Base-by-base conservation (phyloP, 2,113 vertebrate species). In the Nycticorax nycticorax region DNA sequence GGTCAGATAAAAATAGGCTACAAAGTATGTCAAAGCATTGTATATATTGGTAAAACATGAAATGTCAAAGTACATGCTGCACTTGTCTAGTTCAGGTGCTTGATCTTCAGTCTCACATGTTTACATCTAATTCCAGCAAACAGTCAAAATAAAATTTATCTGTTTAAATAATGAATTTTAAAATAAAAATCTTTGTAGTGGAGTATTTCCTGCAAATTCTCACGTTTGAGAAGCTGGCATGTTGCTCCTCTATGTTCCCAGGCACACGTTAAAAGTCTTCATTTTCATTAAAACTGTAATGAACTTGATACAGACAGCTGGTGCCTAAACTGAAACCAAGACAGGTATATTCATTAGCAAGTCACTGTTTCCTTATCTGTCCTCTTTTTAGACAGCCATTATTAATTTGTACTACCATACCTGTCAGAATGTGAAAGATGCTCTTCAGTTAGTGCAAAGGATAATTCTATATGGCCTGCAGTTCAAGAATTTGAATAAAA, bases 1-100 rank as follows among this genome's bases (percentile, higher is more conserved):
- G 93, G 91, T 96, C 89, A 95, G 92, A 93, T 94, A 96, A 96
- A 97, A 97, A 96, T 95, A 95, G 95, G 56, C 92, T 75, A 41
- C 52, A 6, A 93, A 95, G 92, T 94, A n/a, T 93, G 88, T 94
- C 75, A 88, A 33, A 95, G 94, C 93, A 47, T 69, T 82, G 84
- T 77, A 32, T 55, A 3, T n/a, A 27, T 47, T 62, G 78, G 71
- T 83, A 55, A 90, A 69, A 87, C 60, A 32, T 24, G 45, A 41
- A 56, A 82, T 26, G 52, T 28, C 48, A n/a, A 18, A 57, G 47
- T 30, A 84, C 50, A 12, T 45, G 57, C 59, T 91, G 50, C 56
- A 3, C 59, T 43, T 52, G 45, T 52, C 71, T 59, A 2, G 35
- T 75, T 81, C n/a, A 80, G 1, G 66, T 84, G 56, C 66, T 89